Evolutionary conservation across 2,113 vertebrate genomes (phyloP).

Genomic region (Archocentrus centrarchus): DNA sequence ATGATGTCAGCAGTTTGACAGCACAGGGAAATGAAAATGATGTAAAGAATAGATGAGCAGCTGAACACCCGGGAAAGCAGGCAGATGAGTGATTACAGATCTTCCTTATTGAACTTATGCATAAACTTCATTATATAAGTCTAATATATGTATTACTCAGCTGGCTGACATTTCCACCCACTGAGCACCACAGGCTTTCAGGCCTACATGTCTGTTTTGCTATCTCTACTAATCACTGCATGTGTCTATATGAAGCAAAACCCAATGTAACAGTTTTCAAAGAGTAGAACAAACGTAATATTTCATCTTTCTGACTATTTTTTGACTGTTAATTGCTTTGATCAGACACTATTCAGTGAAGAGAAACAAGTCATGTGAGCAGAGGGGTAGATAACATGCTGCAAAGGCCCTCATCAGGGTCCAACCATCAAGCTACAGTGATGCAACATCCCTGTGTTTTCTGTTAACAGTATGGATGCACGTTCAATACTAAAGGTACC

Average conservation of each 20-base stretch:
- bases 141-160: not conserved
- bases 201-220: not conserved
- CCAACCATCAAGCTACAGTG: not conserved
- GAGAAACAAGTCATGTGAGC: not conserved
- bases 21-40: not conserved
- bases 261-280: not conserved
- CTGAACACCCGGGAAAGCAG: not conserved
- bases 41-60: not conserved
- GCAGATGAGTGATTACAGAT: not conserved
- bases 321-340: not conserved
- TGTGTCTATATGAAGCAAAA: not conserved
- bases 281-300: not conserved
- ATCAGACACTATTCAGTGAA: not conserved
- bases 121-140: not conserved
- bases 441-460: not conserved
- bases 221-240: not conserved
- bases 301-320: not conserved
- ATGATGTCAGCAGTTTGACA: not conserved
- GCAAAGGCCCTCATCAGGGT: not conserved
- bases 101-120: not conserved
- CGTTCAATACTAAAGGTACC: not conserved
- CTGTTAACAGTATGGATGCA: not conserved
- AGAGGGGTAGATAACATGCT: not conserved
- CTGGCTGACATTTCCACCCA: not conserved
- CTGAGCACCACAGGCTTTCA: not conserved